Percentiles rank a stretch among this genome's conserved stretches.
Evolutionary conservation across 2,113 vertebrate species (phyloP).

Genomic region (Rutilus rutilus): DNA sequence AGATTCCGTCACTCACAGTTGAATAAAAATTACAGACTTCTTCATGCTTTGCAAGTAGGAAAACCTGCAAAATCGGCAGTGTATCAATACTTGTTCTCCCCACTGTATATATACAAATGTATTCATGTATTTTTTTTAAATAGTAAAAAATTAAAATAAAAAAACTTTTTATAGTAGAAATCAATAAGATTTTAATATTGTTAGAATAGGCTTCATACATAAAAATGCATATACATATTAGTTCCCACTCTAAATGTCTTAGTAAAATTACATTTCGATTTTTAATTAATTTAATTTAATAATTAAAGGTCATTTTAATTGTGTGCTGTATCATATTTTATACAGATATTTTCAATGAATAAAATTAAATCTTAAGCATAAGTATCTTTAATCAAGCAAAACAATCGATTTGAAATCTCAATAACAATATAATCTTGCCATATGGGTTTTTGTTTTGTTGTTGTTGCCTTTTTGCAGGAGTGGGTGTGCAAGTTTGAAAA

Average conservation of each 20-base stretch:
- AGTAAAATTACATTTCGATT: background rate
- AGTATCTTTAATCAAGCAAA: background rate
- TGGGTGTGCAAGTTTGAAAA: conserved; percentile 80
- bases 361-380: background rate
- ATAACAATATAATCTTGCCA: background rate
- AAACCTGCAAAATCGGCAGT: no score
- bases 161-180: background rate
- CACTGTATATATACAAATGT: no score
- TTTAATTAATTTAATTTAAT: background rate
- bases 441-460: background rate
- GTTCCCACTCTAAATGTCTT: background rate
- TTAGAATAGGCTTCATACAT: background rate
- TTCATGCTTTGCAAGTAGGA: no score
- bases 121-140: no score
- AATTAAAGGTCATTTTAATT: background rate
- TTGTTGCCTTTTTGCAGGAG: conserved; percentile 49
- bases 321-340: background rate
- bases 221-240: background rate
- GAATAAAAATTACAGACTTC: no score
- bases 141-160: no score
- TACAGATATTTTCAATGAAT: background rate
- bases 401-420: background rate
- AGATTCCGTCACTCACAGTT: no score
- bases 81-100: no score
- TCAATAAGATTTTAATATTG: background rate